These are phyloP conservation scores for Diabrotica balteata DNA, from an alignment of 2,888 invertebrate genomes.

Conservation along the genomic window DNA sequence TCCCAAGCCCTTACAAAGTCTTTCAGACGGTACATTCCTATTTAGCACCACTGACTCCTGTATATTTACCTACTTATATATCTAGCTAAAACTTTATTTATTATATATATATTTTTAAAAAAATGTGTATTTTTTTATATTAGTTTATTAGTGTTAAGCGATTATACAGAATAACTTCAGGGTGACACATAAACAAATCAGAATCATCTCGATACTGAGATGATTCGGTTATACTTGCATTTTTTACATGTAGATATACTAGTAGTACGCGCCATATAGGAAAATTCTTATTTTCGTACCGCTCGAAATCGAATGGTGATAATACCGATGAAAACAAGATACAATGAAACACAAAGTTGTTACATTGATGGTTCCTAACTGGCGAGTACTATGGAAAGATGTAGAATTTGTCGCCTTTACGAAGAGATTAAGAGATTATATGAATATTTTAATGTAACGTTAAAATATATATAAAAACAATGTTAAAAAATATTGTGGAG, in stretches of 20 bases:
- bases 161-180: background rate
- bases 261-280: no score
- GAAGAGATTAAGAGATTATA: slow-evolving; percentile 28
- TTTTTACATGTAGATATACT: no score
- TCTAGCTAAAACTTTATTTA: slow-evolving; percentile 12
- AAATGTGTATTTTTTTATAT: slow-evolving; percentile 20
- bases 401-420: no score
- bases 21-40: background rate
- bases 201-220: no score
- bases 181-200: background rate
- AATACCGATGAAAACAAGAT: no score
- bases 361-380: no score
- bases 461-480: slow-evolving; percentile 12
- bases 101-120: slow-evolving; percentile 17
- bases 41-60: background rate
- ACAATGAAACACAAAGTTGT: no score
- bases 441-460: slow-evolving; percentile 23
- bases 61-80: background rate
- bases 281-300: no score
- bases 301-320: no score
- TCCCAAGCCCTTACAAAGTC: no score
- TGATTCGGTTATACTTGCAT: no score
- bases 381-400: no score
- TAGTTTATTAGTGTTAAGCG: slow-evolving; percentile 11
- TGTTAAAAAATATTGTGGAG: slow-evolving; percentile 23